phyloP scores from a whole-genome alignment of 2,113 vertebrate genomes.

The Tychaedon coryphoeus region DNA sequence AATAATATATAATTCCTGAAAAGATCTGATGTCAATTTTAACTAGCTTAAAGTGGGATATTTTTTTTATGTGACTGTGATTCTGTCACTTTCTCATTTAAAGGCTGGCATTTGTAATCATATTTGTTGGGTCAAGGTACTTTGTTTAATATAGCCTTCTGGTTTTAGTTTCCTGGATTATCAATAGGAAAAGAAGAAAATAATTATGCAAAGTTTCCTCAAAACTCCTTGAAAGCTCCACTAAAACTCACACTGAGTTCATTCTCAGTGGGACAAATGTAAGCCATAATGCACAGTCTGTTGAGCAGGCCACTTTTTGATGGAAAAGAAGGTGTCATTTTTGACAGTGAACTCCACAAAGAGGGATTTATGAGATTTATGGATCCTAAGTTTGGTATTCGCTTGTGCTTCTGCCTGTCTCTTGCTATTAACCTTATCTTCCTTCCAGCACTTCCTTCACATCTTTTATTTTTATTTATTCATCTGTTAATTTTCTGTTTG shows the following conservation, averaged over 20 bases:
- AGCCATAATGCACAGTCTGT: neutral
- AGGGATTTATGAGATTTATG: neutral
- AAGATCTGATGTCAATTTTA: neutral
- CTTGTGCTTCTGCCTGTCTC: neutral
- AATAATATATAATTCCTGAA: neutral
- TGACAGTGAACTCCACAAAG: neutral
- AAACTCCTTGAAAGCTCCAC: neutral
- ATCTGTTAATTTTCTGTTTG: neutral
- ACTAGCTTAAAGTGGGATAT: neutral
- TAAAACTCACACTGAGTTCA: neutral
- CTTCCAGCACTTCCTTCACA: neutral
- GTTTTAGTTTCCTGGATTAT: neutral
- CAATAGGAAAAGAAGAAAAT: neutral
- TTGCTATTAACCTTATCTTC: neutral
- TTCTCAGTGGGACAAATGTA: neutral
- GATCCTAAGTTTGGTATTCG: neutral
- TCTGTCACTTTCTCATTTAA: neutral
- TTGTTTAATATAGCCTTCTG: neutral
- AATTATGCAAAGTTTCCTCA: neutral
- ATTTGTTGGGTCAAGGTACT: accelerated
- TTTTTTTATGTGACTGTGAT: neutral
- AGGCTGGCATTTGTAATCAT: neutral
- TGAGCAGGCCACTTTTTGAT: neutral
- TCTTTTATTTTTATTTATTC: neutral
- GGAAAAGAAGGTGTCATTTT: neutral